Percentiles rank a stretch among this genome's conserved stretches.
phyloP scores from a whole-genome alignment of 2,113 vertebrate species.

The Dasyprocta punctata region DNA sequence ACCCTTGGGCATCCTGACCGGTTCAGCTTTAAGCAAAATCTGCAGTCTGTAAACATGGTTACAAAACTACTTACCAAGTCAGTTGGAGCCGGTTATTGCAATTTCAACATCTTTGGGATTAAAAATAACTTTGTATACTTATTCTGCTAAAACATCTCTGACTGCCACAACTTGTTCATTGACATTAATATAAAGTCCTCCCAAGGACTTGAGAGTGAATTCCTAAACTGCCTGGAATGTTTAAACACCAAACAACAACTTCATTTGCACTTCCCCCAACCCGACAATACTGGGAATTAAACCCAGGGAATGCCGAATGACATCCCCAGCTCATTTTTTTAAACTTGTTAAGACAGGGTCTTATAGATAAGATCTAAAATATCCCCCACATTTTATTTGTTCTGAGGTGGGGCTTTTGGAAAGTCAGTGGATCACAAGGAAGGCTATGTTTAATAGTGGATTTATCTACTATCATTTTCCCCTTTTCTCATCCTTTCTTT shows the following conservation, averaged over 20 bases:
- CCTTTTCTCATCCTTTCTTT: too few species aligned
- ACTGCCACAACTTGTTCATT: constrained; percentile 22
- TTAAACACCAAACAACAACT: background rate
- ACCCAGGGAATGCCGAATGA: background rate
- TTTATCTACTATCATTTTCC: background rate
- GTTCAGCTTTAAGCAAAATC: background rate
- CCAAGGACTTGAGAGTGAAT: background rate
- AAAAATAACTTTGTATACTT: constrained; percentile 70
- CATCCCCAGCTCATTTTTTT: background rate
- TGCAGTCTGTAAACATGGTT: constrained; percentile 3
- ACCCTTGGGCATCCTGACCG: background rate
- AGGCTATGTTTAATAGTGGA: background rate
- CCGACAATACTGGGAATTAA: background rate
- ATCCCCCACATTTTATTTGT: background rate
- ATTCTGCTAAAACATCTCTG: constrained; percentile 57
- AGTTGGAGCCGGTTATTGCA: constrained; percentile 40
- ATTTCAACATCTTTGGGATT: constrained; percentile 62
- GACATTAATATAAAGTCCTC: constrained; percentile 28
- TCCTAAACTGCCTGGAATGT: constrained; percentile 21
- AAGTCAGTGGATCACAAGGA: background rate
- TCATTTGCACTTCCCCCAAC: background rate
- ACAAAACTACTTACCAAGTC: constrained; percentile 56
- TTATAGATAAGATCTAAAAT: background rate
- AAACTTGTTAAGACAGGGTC: background rate
- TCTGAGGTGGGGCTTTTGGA: background rate